Base-by-base conservation (phyloP, 2,797 vertebrate species). In the Muraenolepis orangiensis region DNA sequence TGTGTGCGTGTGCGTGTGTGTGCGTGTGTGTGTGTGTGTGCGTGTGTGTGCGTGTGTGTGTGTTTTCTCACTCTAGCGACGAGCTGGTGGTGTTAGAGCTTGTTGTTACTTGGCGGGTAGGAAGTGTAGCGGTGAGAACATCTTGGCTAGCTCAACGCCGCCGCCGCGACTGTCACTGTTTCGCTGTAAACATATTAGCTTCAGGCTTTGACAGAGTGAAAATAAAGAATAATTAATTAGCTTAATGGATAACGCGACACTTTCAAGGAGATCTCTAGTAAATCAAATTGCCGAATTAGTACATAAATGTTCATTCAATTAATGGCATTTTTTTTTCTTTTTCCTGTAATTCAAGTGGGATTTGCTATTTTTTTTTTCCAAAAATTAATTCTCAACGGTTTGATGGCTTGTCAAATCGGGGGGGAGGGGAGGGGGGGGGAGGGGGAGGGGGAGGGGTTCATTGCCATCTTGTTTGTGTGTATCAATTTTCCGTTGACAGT, bases 371-470 rank as follows among this genome's bases (percentile, higher is more conserved):
- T 40, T 70, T 38, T 38, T 12, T 0, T 26, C n/a, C n/a, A n/a
- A n/a, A n/a, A n/a, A n/a, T 38, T 26, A 1, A 68, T 34, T 84
- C 46, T 75, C 72, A 75, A 69, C 66, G 18, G 88, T 84, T 75
- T 90, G 90, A 91, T 90, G 90, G 89, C 90, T 91, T 86, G 32
- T 92, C 91, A 87, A 84, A 86, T 88, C 82, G 82, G 81, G 82
- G 85, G 86, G 85, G 77, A 84, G 82, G 87, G 88, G 82, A 82
- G 83, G 84, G 82, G 40, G 20, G 20, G 51, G 51, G 20, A n/a
- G n/a, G n/a, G n/a, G n/a, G n/a, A n/a, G 83, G 83, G 84, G 82
- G 40, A 6, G 20, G 51, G 51, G 20, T 57, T 57, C 20, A 57
- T n/a, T 10, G 51, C 20, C 5, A 10, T 57, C 85, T 76, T 71